Evolutionary conservation across 2,888 invertebrate genomes (phyloP).

Genomic region (Pogonocherus hispidulus): DNA sequence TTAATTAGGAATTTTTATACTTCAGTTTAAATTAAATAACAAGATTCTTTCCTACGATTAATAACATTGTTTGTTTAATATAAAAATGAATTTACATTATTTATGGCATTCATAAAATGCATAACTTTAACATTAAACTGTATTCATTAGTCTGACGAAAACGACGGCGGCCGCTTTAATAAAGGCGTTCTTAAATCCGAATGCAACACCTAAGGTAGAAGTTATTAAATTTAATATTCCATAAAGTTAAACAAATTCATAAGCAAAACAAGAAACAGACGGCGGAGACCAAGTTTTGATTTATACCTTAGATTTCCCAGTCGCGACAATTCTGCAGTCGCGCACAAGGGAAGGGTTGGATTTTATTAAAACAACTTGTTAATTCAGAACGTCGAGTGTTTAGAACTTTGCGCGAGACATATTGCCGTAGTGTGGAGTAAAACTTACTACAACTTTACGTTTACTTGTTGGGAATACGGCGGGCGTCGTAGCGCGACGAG

Average conservation of each 20-base stretch:
- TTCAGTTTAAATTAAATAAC: too few relatives aligned
- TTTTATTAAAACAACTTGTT: constrained; percentile 70
- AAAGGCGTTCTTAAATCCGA: constrained; percentile 37
- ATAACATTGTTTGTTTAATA: too few relatives aligned
- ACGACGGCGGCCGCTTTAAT: constrained; percentile 21
- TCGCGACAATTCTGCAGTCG: constrained; percentile 61
- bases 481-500: constrained; percentile 45
- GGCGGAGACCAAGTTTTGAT: constrained; percentile 66
- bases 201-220: constrained; percentile 48
- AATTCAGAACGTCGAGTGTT: constrained; percentile 67
- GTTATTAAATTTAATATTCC: constrained; percentile 62
- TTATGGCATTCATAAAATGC: neutral
- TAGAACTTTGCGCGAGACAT: constrained; percentile 61
- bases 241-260: constrained; percentile 62
- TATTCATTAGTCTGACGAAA: neutral
- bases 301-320: constrained; percentile 64
- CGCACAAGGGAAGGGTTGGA: constrained; percentile 65
- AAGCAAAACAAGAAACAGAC: constrained; percentile 59
- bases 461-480: constrained; percentile 58
- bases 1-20: too few relatives aligned
- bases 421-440: constrained; percentile 61
- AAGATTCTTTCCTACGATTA: too few relatives aligned
- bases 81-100: too few relatives aligned
- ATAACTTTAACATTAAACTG: neutral
- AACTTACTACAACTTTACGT: constrained; percentile 64